Evolutionary conservation across 1,140 invertebrate species (phyloP).

Genomic region (Bombus confusus): DNA sequence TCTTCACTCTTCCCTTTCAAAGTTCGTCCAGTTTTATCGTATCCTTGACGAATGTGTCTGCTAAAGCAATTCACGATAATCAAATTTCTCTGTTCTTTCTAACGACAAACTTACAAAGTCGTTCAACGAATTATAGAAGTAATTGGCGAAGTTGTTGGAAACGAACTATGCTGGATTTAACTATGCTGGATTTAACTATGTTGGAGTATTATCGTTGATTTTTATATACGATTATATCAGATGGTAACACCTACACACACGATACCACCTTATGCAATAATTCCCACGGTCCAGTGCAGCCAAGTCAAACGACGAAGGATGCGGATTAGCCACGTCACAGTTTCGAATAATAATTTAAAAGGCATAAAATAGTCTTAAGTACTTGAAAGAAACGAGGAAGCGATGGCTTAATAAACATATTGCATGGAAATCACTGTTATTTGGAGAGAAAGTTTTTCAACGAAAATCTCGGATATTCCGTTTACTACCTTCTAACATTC

Average conservation of each 20-base stretch:
- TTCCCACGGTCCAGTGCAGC: slow-evolving; percentile 20
- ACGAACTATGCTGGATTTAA: background rate
- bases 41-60: background rate
- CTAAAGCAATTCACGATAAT: no score
- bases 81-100: background rate
- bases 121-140: background rate
- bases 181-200: background rate
- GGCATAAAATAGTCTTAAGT: background rate
- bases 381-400: slow-evolving; percentile 16
- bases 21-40: background rate
- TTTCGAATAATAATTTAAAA: background rate
- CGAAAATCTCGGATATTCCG: background rate
- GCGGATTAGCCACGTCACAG: background rate
- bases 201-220: no score
- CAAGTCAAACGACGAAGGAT: slow-evolving; percentile 30
- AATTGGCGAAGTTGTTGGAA: background rate
- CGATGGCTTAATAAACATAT: background rate
- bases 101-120: background rate
- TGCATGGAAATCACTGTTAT: slow-evolving; percentile 15
- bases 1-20: background rate
- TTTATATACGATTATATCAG: background rate
- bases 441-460: slow-evolving; percentile 18
- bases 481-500: background rate
- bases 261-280: slow-evolving; percentile 36
- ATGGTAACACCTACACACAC: slow-evolving; percentile 11